These are phyloP conservation scores for Novumbra hubbsi DNA, from an alignment of 2,797 vertebrate species.

Conservation along the genomic window DNA sequence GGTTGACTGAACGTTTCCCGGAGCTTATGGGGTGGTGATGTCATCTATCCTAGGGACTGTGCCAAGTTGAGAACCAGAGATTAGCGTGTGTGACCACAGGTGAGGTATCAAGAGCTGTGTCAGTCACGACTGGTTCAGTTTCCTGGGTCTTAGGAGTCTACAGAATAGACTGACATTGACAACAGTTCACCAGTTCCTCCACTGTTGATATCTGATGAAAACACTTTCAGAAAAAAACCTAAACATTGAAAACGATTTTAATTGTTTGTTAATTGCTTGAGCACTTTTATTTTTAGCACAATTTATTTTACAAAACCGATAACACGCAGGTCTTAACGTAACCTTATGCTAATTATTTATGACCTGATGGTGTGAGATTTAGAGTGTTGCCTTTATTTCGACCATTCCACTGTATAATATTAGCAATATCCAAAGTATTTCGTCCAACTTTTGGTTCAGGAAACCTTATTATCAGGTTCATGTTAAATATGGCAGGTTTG, in stretches of 20 bases:
- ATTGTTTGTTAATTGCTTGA: too few relatives aligned
- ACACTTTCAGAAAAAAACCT: neutral
- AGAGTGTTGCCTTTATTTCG: neutral
- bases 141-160: too few relatives aligned
- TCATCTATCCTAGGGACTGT: constrained; percentile 59
- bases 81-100: neutral
- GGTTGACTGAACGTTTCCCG: constrained; percentile 67
- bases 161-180: too few relatives aligned
- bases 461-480: constrained; percentile 11
- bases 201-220: too few relatives aligned
- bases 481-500: constrained; percentile 23
- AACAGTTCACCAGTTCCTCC: too few relatives aligned
- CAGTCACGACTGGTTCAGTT: too few relatives aligned
- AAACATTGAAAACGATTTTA: too few relatives aligned
- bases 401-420: neutral
- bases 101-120: too few relatives aligned
- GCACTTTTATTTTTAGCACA: too few relatives aligned
- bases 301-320: too few relatives aligned
- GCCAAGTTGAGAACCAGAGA: constrained; percentile 41
- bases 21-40: constrained; percentile 52
- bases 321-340: too few relatives aligned
- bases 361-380: neutral
- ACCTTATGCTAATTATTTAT: neutral
- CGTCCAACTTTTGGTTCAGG: neutral
- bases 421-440: constrained; percentile 3